Base-by-base conservation (phyloP, 1,140 invertebrate species). In the Drosophila subobscura region DNA sequence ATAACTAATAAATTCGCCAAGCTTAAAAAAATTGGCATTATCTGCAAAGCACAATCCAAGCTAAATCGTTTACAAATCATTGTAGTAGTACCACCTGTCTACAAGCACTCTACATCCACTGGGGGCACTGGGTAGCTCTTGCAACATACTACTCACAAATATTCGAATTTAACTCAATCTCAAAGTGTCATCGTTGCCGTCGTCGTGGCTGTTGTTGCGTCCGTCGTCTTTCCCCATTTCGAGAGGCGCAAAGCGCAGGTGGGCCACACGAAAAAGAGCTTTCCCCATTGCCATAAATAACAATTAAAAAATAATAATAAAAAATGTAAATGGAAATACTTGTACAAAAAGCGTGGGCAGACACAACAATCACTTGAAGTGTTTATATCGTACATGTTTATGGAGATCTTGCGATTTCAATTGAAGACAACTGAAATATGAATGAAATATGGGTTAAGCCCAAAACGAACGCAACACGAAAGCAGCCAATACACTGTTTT, bases 241-340 rank as follows among this genome's bases (percentile, higher is more conserved):
- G 40, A 46, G 64, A 60, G 12, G 16, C 45, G 25, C 7, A 60
- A 63, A 67, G 47, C 49, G 42, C 65, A 68, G 65, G 65, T 68
- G 65, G 65, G 65, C 64, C 47, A 37, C 29, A 23, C 7, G 14
- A 6, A 54, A 44, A 37, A 66, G 27, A 44, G 65, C 65, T 68
- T 68, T 68, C 65, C 65, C 65, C 65, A 68, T 67, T 20, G 63
- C 65, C 65, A 68, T 68, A 68, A 68, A 68, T 67, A 68, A 68
- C 63, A 68, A 68, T 68, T 68, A 68, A 68, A 68, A 67, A 33
- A 66, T 47, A 68, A 68, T 68, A 68, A 67, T 54, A 64, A 66
- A 54, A 53, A 64, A 67, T 64, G 59, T 51, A 67, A 64, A 66
- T 66, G 60, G 49, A 54, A 66, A 67, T 44, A 66, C 33, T 12